phyloP scores from a whole-genome alignment of 1,140 invertebrate species.

The Anastatus disparis region DNA sequence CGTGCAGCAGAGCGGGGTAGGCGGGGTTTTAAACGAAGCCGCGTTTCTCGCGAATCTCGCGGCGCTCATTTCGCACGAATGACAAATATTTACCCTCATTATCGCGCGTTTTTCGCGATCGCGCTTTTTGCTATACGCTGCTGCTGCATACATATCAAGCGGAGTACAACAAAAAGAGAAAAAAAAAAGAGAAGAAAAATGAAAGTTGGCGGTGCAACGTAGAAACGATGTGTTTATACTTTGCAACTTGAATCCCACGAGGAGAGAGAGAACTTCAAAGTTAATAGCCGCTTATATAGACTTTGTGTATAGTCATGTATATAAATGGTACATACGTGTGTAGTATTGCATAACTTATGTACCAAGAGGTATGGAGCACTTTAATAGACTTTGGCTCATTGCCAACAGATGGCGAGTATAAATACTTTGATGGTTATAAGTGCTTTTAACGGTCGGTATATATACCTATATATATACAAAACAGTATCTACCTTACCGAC shows the following conservation, averaged over 20 bases:
- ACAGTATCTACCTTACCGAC: conserved; percentile 58
- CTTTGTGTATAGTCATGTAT: too few relatives aligned
- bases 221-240: too few relatives aligned
- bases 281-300: background rate
- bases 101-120: conserved; percentile 9
- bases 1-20: background rate
- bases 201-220: too few relatives aligned
- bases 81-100: conserved; percentile 38
- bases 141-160: too few relatives aligned
- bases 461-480: conserved; percentile 12
- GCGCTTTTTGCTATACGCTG: conserved; percentile 15
- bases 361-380: conserved; percentile 10
- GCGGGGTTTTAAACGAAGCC: too few relatives aligned
- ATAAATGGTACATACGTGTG: background rate
- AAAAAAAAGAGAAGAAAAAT: too few relatives aligned
- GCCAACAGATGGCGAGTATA: conserved; percentile 60
- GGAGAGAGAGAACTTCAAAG: background rate
- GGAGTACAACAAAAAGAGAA: background rate
- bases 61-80: conserved; percentile 8
- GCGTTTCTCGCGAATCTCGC: too few relatives aligned
- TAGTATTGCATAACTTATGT: background rate
- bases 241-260: too few relatives aligned
- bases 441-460: conserved; percentile 48
- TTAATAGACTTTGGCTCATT: conserved; percentile 28
- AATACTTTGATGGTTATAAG: too few relatives aligned